Conservation (phyloP, 2,113 vertebrate species). For the Hippoglossus stenolepis region DNA sequence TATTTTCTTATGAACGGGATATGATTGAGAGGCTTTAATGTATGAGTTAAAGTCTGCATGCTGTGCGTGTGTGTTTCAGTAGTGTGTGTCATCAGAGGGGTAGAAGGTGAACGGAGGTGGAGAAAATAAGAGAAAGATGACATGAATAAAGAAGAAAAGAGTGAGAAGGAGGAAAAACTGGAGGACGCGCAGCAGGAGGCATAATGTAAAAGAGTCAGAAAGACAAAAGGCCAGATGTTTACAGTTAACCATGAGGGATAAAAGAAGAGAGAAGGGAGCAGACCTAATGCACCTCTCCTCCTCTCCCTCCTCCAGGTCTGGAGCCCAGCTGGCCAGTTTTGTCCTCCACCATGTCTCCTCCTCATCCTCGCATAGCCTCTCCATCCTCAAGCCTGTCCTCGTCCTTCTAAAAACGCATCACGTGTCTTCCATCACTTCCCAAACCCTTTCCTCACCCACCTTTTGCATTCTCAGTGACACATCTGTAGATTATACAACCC, state of each 20-base stretch:
- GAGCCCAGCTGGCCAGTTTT: conserved; percentile 54
- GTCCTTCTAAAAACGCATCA: conserved; percentile 33
- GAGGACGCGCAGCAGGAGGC: conserved; percentile 23
- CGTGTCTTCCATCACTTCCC: conserved; percentile 25
- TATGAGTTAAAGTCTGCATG: conserved; percentile 33
- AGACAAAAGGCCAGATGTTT: conserved; percentile 65
- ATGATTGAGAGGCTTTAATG: conserved; percentile 26
- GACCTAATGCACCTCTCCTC: conserved; percentile 28
- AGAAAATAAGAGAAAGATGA: conserved; percentile 5
- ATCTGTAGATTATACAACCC: conserved; percentile 60
- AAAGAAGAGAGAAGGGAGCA: conserved; percentile 38
- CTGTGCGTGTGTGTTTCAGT: not conserved
- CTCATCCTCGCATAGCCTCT: conserved; percentile 45
- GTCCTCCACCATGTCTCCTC: conserved; percentile 34
- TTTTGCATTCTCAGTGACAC: conserved; percentile 35
- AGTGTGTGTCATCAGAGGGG: not conserved
- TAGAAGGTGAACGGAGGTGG: conserved; percentile 1
- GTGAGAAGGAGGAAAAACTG: not conserved
- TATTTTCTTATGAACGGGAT: conserved; percentile 23
- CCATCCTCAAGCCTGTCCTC: conserved; percentile 40
- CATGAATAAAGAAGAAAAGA: conserved; percentile 11
- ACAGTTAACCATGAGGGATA: conserved; percentile 43
- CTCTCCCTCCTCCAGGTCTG: conserved; percentile 45
- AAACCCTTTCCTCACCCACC: conserved; percentile 29
- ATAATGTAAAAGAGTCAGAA: conserved; percentile 32